Conservation (phyloP, 2,888 invertebrate species). For the Cremastinae sp. region DNA sequence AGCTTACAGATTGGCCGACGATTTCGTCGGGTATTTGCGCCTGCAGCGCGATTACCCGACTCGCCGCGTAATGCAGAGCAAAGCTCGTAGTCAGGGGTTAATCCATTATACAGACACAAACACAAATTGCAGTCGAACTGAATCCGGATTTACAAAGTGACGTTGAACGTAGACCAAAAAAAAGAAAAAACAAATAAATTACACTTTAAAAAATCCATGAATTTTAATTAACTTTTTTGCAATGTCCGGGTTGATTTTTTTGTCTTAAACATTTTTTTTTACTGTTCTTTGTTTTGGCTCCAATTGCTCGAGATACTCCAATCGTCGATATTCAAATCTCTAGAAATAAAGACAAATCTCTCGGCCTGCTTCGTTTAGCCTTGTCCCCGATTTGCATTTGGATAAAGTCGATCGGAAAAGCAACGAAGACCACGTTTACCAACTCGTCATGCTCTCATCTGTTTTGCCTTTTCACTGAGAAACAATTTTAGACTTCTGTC, state of each 20-base stretch:
- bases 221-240: not conserved
- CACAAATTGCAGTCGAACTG: constrained; percentile 2
- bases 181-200: not conserved
- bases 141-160: not conserved
- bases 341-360: not conserved
- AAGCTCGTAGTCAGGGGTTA: constrained; percentile 4
- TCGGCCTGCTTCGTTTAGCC: constrained; percentile 1
- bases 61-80: constrained; percentile 2
- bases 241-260: not conserved
- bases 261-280: too few species aligned
- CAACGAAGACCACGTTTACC: constrained; percentile 11
- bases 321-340: not conserved
- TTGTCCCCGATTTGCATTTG: not conserved
- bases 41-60: constrained; percentile 37
- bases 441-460: constrained; percentile 10
- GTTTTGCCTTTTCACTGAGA: not conserved
- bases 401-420: constrained; percentile 30
- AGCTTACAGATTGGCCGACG: constrained; percentile 4
- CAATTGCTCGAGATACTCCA: not conserved
- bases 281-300: too few species aligned
- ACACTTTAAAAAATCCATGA: not conserved
- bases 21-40: constrained; percentile 28
- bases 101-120: not conserved
- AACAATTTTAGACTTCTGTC: not conserved
- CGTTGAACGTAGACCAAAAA: not conserved